Evolutionary conservation across 2,113 vertebrate genomes (phyloP).

Genomic region (Myanophis thanlyinensis): DNA sequence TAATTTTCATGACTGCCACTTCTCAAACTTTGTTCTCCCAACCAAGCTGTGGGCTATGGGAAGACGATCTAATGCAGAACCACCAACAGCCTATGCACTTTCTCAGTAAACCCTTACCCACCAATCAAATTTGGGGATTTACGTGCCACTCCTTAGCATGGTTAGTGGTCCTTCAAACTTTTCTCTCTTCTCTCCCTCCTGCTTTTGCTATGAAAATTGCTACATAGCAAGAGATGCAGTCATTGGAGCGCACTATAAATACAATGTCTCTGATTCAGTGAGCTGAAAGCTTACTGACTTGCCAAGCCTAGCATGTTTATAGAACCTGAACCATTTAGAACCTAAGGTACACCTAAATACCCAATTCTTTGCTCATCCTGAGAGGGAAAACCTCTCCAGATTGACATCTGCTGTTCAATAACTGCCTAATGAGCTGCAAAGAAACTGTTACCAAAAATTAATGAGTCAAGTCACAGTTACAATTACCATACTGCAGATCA

Average conservation of each 20-base stretch:
- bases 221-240: constrained; percentile 20
- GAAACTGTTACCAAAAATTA: constrained; percentile 79
- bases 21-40: constrained; percentile 41
- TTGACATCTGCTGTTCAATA: constrained; percentile 73
- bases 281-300: constrained; percentile 31
- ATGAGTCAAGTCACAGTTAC: constrained; percentile 76
- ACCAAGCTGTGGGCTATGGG: constrained; percentile 33
- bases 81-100: constrained; percentile 9
- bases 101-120: constrained; percentile 43
- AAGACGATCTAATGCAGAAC: constrained; percentile 46
- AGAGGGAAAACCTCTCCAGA: constrained; percentile 62
- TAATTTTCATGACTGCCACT: constrained; percentile 44
- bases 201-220: background rate
- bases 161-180: background rate
- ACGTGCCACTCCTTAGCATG: constrained; percentile 5
- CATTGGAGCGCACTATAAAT: constrained; percentile 1
- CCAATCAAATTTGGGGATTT: constrained; percentile 28
- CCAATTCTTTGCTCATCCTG: background rate
- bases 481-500: constrained; percentile 75
- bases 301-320: constrained; percentile 30
- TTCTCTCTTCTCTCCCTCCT: background rate
- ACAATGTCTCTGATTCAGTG: constrained; percentile 27
- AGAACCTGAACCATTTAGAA: constrained; percentile 26
- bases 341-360: constrained; percentile 16
- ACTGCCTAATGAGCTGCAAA: constrained; percentile 79